phyloP scores from a whole-genome alignment of 2,888 invertebrate genomes.

The Parnassius orleans region DNA sequence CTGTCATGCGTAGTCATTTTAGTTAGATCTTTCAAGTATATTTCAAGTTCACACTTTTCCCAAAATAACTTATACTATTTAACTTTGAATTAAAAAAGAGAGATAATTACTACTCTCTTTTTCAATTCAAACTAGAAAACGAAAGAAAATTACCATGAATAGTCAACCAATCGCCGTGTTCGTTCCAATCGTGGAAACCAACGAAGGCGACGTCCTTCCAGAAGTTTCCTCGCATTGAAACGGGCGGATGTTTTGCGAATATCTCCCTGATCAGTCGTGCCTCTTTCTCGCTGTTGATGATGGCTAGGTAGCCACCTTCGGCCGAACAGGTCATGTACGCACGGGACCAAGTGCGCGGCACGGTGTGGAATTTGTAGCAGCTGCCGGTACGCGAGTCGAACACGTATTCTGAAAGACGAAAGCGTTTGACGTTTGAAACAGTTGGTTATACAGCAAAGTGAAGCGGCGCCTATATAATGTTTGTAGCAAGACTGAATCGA shows the following conservation, averaged over 20 bases:
- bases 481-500: no score
- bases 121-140: not conserved
- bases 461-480: not conserved
- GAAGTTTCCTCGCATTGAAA: constrained; percentile 19
- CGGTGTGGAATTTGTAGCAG: constrained; percentile 40
- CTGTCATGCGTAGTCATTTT: no score
- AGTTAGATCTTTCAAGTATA: no score
- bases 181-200: constrained; percentile 41
- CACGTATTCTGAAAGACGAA: constrained; percentile 29
- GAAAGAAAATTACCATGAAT: constrained; percentile 36
- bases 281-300: constrained; percentile 38
- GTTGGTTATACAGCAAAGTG: not conserved
- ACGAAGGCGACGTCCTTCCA: constrained; percentile 31
- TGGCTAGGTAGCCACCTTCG: constrained; percentile 37
- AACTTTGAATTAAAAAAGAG: not conserved
- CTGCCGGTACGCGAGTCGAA: constrained; percentile 33
- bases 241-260: constrained; percentile 31
- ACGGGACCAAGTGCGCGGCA: constrained; percentile 31
- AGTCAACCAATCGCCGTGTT: constrained; percentile 37
- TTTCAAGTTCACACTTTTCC: no score
- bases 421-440: no score
- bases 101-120: not conserved
- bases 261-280: constrained; percentile 35
- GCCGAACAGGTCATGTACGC: constrained; percentile 36
- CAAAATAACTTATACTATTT: no score